phyloP scores from a whole-genome alignment of 2,888 invertebrate genomes.

The Hyposoter dolosus region DNA sequence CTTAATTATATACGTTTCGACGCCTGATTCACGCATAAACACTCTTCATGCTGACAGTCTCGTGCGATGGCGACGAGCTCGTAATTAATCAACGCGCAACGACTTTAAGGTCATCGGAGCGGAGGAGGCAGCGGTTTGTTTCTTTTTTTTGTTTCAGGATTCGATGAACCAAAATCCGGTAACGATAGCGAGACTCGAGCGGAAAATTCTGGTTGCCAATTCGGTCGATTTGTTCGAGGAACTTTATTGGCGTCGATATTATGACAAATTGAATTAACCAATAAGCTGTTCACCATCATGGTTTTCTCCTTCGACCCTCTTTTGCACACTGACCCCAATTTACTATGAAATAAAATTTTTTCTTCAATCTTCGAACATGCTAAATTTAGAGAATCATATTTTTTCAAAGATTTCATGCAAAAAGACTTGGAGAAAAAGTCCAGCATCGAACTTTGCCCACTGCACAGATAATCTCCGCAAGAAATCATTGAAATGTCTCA shows the following conservation, averaged over 20 bases:
- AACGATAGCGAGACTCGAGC: not conserved
- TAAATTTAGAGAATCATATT: not conserved
- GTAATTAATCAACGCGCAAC: conserved; percentile 44
- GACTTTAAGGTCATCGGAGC: conserved; percentile 39
- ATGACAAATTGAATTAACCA: not conserved
- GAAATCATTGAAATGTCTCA: conserved; percentile 7
- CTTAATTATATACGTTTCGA: conserved; percentile 2
- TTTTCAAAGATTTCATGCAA: not conserved
- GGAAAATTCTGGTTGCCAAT: not conserved
- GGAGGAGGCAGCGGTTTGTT: not conserved
- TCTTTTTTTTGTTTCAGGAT: conserved; percentile 17
- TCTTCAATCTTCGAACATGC: not conserved
- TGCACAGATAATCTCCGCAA: not conserved
- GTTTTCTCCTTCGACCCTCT: not conserved
- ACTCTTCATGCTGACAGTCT: not conserved
- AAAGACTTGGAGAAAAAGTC: not conserved
- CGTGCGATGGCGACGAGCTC: conserved; percentile 7
- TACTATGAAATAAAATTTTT: not conserved
- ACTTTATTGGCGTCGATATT: not conserved
- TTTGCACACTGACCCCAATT: not conserved
- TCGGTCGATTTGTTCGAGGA: not conserved
- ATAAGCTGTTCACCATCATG: not conserved
- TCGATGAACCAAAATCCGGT: not conserved
- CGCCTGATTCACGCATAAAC: not conserved
- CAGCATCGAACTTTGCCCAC: not conserved